Conservation (phyloP, 2,113 vertebrate genomes). For the Macaca mulatta region DNA sequence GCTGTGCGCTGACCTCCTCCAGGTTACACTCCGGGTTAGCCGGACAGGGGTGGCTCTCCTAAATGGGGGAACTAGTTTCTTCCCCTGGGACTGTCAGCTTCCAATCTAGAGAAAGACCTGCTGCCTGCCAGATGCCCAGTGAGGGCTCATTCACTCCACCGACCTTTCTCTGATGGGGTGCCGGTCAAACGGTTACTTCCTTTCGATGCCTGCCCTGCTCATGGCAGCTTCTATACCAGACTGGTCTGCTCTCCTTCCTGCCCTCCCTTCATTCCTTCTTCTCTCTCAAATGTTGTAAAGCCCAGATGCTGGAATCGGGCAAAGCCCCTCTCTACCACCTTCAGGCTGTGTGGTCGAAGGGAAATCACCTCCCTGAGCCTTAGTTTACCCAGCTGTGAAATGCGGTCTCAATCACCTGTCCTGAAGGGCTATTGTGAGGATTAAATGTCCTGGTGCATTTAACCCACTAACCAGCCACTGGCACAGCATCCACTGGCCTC, state of each 20-base stretch:
- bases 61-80: not conserved
- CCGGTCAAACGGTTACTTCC: accelerated
- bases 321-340: not conserved
- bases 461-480: accelerated
- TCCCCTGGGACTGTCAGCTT: not conserved
- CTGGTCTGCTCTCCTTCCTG: accelerated
- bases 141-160: not conserved
- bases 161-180: not conserved
- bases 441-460: accelerated
- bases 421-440: not conserved
- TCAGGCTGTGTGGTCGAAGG: accelerated
- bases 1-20: accelerated
- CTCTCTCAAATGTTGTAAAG: accelerated
- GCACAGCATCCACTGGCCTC: accelerated
- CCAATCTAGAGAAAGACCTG: not conserved
- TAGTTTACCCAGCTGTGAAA: not conserved
- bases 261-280: too few species aligned
- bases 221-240: too few species aligned
- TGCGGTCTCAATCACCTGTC: not conserved
- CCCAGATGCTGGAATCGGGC: not conserved
- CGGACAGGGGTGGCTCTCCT: accelerated
- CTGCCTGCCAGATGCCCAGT: accelerated
- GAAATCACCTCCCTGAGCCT: not conserved
- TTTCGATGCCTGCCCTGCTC: accelerated
- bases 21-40: not conserved